Percentiles rank a stretch among this genome's conserved stretches.
Evolutionary conservation across 1,140 invertebrate species (phyloP).

Genomic region (Carcinoscorpius rotundicauda): DNA sequence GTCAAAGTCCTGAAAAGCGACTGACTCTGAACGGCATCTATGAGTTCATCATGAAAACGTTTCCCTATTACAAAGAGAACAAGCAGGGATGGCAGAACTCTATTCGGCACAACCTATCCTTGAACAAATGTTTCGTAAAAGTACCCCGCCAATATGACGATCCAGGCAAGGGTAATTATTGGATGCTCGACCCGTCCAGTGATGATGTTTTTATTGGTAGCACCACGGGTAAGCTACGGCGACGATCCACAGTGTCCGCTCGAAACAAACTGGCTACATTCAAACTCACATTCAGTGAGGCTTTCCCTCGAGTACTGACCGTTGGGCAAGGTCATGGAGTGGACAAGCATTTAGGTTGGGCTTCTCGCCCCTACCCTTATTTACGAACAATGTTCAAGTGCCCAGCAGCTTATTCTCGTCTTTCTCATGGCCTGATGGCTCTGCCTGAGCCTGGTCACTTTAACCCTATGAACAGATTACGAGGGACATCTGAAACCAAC

Average conservation of each 20-base stretch:
- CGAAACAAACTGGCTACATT: slow-evolving; percentile 54
- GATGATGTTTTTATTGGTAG: slow-evolving; percentile 96
- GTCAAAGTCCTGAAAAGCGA: slow-evolving; percentile 79
- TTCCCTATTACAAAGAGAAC: slow-evolving; percentile 93
- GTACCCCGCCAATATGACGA: slow-evolving; percentile 83
- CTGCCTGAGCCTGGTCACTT: too few species aligned
- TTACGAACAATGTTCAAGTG: too few species aligned
- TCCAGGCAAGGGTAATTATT: slow-evolving; percentile 86
- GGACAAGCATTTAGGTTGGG: too few species aligned
- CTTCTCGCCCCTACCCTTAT: too few species aligned
- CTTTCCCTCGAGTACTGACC: too few species aligned
- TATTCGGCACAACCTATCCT: slow-evolving; percentile 85
- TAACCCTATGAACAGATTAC: too few species aligned
- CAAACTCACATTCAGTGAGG: too few species aligned
- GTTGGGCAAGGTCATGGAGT: too few species aligned
- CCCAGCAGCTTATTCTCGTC: too few species aligned
- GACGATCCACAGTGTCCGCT: slow-evolving; percentile 72
- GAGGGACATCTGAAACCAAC: too few species aligned
- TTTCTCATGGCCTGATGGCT: too few species aligned
- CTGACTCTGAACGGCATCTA: slow-evolving; percentile 95
- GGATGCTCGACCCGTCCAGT: slow-evolving; percentile 83
- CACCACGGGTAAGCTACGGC: slow-evolving; percentile 66
- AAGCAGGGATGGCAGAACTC: slow-evolving; percentile 98
- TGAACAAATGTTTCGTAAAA: slow-evolving; percentile 98
- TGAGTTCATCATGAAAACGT: slow-evolving; percentile 96